Evolutionary conservation across 2,113 vertebrate genomes (phyloP).

Genomic region (Heterocephalus glaber): DNA sequence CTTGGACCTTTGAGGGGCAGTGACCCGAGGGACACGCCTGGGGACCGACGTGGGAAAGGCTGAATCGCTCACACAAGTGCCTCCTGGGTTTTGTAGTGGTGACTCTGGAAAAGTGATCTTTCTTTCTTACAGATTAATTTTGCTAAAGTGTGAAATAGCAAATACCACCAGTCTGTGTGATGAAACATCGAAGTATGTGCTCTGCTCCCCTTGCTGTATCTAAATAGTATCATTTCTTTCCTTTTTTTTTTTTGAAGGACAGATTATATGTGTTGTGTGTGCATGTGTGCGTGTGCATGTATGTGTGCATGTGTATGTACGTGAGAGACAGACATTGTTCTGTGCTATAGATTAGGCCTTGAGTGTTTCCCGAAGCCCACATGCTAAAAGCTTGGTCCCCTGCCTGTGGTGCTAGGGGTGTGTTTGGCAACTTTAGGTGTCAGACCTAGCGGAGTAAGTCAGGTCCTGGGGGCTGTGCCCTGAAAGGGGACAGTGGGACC

Average conservation of each 20-base stretch:
- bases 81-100: rapidly evolving
- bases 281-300: too few species aligned
- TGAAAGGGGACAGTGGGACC: background rate
- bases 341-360: background rate
- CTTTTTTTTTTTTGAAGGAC: background rate
- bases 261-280: background rate
- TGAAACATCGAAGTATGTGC: background rate
- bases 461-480: background rate
- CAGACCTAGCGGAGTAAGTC: background rate
- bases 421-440: background rate
- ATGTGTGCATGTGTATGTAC: background rate
- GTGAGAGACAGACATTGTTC: too few species aligned
- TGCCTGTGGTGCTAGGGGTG: background rate
- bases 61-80: rapidly evolving
- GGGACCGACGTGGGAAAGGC: rapidly evolving
- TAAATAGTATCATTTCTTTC: background rate
- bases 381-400: background rate
- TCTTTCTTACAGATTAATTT: background rate
- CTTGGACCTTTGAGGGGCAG: rapidly evolving
- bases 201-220: too few species aligned
- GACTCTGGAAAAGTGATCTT: background rate
- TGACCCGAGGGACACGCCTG: rapidly evolving
- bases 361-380: background rate
- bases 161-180: background rate
- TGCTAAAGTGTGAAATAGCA: background rate